A percentile compares a stretch with the other conserved stretches of the same genome.
Evolutionary conservation across 2,888 invertebrate genomes (phyloP).

Genomic region (Lydus trimaculatus): DNA sequence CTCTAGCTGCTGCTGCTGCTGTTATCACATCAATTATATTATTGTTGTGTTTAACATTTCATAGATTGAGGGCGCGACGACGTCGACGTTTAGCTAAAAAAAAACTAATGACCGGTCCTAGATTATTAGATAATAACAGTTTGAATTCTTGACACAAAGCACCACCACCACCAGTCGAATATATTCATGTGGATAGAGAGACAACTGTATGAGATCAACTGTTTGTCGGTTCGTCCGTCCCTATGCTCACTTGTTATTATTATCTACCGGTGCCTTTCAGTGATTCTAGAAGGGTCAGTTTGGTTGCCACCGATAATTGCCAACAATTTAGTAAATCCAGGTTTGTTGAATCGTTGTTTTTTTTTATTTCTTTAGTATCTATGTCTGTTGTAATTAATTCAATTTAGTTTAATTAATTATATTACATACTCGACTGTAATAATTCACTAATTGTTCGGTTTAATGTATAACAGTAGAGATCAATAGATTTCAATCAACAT

Average conservation of each 20-base stretch:
- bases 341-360: neutral
- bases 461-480: neutral
- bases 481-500: constrained; percentile 7
- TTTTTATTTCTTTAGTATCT: neutral
- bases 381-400: neutral
- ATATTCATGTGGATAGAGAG: constrained; percentile 92
- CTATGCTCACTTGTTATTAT: constrained; percentile 57
- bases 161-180: constrained; percentile 89
- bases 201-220: constrained; percentile 80
- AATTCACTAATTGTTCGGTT: neutral
- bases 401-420: neutral
- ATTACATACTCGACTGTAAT: neutral
- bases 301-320: constrained; percentile 13
- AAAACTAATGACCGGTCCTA: constrained; percentile 66
- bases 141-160: constrained; percentile 86
- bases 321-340: neutral
- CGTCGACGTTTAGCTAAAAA: constrained; percentile 63
- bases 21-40: constrained; percentile 66
- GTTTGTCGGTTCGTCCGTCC: constrained; percentile 56
- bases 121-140: constrained; percentile 70
- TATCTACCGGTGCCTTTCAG: constrained; percentile 61
- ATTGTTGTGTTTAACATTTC: constrained; percentile 67
- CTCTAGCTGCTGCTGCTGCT: constrained; percentile 67
- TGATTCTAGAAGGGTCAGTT: constrained; percentile 40
- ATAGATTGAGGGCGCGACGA: constrained; percentile 65